Base-by-base conservation (phyloP, 2,797 vertebrate genomes). In the Oryzias dopingdopingensis region DNA sequence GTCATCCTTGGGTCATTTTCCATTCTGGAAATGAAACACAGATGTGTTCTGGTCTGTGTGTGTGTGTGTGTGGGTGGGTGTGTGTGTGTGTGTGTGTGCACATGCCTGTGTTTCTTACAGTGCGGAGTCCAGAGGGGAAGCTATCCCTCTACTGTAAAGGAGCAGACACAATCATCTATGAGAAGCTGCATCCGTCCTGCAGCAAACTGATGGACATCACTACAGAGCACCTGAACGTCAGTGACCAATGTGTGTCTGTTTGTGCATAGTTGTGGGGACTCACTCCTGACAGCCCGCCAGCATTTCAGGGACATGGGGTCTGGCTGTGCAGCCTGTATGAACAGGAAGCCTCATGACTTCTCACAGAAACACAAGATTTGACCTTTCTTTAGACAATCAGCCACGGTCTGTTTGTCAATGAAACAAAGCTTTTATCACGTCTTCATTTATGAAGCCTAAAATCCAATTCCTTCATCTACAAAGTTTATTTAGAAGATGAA, bases 141-240 rank as follows among this genome's bases (percentile, higher is more conserved):
- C 72, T 98, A 55, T 89, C 90, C 15, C 88, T 99, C 42, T 95
- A 93, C 86, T 99, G 96, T 86, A 99, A 99, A 82, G 96, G 97
- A 2, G 96, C 96, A 0, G 96, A 99, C 88, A 98, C 95, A 0
- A 93, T 98, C 62, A 79, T 98, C 69, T 96, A 91, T n/a, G 90
- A 96, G 61, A 91, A 93, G 60, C 93, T 98, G 44, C 85, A 96
- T 58, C 82, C 81, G 6, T 95, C 94, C 76, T 96, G 93, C 48
- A 86, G 52, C 12, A 81, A 91, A 52, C 87, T 98, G 62, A 92
- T 88, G 90, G 92, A 95, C 0, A 81, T 93, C 80, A 98, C 96
- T 18, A 96, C 93, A 3, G 93, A 94, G 24, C 95, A 96, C 61
- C 91, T 98, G 14, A 95, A 96, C 6, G 85, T 88, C 29, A 79